Evolutionary conservation across 2,113 vertebrate species (phyloP), one percentile per base, ranked within the genome.

Genomic region (Cynopterus brachyotis): DNA sequence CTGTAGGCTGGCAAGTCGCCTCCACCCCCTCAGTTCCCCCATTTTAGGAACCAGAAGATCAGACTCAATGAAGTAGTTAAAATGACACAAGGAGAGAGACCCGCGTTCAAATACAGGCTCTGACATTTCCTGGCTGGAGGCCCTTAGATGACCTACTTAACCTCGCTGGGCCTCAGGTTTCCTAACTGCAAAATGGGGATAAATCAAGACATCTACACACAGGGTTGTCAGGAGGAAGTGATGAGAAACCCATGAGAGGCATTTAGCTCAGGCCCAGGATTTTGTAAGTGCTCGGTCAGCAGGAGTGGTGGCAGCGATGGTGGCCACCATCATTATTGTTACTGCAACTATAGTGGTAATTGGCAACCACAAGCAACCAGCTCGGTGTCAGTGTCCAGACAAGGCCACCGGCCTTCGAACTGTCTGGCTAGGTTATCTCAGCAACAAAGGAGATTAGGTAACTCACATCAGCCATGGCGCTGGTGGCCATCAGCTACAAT

Each of bases 301-400:
- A 17, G 13, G 30, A 42, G 35, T 0, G 7, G 62, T 0, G 15
- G 2, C 0, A 50, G 80, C 0, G 45, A 17, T 0, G 11, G 64
- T 0, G 32, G 26, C 11, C 5, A 1, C 16, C 1, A 13, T 53
- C 9, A 19, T n/a, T 9, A 30, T 50, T 26, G 0, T 13, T 53
- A 15, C 4, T 13, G 16, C 22, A 17, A 20, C 50, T 28, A 9
- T 0, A 1, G 11, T 9, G 32, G 15, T 40, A 32, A 62, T 0
- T 6, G 87, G 78, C 78, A 47, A 37, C 37, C 13, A 9, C 15
- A 22, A 42, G 32, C 24, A 2, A 55, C 30, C 53, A n/a, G 75
- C 59, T 64, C 12, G 47, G 72, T n/a, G 70, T 9, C 13, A 5
- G 45, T 0, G 19, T 3, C 70, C 55, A 35, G 3, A 0, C 55